phyloP scores from a whole-genome alignment of 2,888 invertebrate genomes.

The Diploptera punctata region DNA sequence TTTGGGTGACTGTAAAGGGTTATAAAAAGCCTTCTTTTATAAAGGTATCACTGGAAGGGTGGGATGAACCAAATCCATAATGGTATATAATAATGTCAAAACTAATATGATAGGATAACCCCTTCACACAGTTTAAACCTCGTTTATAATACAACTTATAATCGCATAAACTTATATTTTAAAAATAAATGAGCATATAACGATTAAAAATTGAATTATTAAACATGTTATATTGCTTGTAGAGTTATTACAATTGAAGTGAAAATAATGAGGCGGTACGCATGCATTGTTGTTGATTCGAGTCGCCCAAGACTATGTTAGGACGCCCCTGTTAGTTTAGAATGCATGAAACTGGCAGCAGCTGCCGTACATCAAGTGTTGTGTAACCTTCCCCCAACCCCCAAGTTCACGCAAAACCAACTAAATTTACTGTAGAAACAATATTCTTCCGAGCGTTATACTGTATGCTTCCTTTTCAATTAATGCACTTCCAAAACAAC shows the following conservation, averaged over 20 bases:
- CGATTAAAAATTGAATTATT: slow-evolving; percentile 14
- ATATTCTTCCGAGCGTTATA: no score
- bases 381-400: no score
- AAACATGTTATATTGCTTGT: neutral
- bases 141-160: slow-evolving; percentile 14
- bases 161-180: slow-evolving; percentile 10
- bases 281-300: slow-evolving; percentile 5
- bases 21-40: slow-evolving; percentile 4
- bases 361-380: neutral
- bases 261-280: slow-evolving; percentile 1
- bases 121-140: neutral
- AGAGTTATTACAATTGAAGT: neutral
- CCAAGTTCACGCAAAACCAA: no score
- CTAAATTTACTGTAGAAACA: no score
- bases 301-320: neutral
- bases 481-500: no score
- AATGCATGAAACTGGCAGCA: neutral
- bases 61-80: neutral
- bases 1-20: slow-evolving; percentile 5
- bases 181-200: neutral
- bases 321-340: neutral
- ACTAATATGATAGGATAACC: neutral
- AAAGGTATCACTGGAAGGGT: neutral
- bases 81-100: neutral
- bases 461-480: no score